Percentiles rank a stretch among this genome's conserved stretches.
Evolutionary conservation across 2,888 invertebrate species (phyloP).

Genomic region (Platycheirus rosarum): DNA sequence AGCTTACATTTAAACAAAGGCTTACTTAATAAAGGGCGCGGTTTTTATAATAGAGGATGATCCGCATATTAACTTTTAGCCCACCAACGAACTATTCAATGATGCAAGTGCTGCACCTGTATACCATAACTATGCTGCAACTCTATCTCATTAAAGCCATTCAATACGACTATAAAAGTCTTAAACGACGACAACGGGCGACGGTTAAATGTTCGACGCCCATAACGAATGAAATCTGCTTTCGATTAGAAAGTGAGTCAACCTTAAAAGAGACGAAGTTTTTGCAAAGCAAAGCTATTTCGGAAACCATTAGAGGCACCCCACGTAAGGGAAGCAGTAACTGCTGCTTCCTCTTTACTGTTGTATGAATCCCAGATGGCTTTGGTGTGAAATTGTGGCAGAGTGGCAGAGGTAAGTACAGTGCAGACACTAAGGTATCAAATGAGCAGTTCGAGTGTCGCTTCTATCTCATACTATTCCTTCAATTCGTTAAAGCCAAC

Average conservation of each 20-base stretch:
- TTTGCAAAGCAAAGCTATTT: slow-evolving; percentile 47
- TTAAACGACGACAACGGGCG: no score
- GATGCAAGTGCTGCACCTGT: slow-evolving; percentile 38
- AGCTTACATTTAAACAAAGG: no score
- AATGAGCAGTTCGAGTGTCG: slow-evolving; percentile 56
- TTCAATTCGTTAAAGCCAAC: slow-evolving; percentile 14
- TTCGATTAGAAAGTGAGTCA: slow-evolving; percentile 68
- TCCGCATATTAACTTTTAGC: slow-evolving; percentile 13
- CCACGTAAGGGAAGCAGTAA: slow-evolving; percentile 30
- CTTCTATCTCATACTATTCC: slow-evolving; percentile 27
- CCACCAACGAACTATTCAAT: slow-evolving; percentile 19
- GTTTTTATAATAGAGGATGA: slow-evolving; percentile 4
- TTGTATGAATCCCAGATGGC: slow-evolving; percentile 8
- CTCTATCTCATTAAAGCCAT: background rate
- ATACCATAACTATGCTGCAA: background rate
- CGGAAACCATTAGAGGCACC: slow-evolving; percentile 50
- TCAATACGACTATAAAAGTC: background rate
- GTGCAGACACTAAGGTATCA: slow-evolving; percentile 49
- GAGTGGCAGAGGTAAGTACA: slow-evolving; percentile 38
- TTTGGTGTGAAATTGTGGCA: slow-evolving; percentile 60
- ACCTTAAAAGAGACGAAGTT: slow-evolving; percentile 7
- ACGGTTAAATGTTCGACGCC: slow-evolving; percentile 32
- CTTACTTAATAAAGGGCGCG: background rate
- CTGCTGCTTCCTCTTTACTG: slow-evolving; percentile 25
- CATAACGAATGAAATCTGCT: slow-evolving; percentile 51